Evolutionary conservation across 53 echinoderm and acorn worm species (phyloP), one percentile per base, ranked within the genome.

Genomic region (Crossaster papposus): DNA sequence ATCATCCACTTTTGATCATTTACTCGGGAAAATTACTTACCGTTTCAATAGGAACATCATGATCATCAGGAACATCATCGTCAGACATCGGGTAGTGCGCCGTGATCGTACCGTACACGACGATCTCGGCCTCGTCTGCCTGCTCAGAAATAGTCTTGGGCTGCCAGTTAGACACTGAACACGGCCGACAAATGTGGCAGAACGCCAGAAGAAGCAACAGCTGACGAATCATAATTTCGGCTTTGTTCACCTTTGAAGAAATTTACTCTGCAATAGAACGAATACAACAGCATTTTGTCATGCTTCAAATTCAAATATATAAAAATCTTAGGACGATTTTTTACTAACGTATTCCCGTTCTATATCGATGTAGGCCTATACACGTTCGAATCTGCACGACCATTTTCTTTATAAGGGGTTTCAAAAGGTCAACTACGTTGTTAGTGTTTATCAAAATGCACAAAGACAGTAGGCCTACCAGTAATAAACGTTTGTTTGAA

Each of bases 81-180:
- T n/a, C n/a, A 34, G n/a, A 54, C 70, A 85, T 72, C 23, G 73
- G 73, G 74, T 85, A 54, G 53, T 85, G 75, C 23, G 74, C 75
- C 2, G 5, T 53, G 35, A 85, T n/a, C 14, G 22, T 20, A 0
- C 85, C 85, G 33, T 85, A 85, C 34, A 85, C 75, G 34, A 74
- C 32, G 74, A 85, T 85, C 22, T 55, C n/a, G 3, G 85, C 85
- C 26, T 85, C 35, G 29, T 32, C 54, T 22, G 85, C 75, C 51
- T 85, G 85, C 85, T 85, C 53, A 2, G 73, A 32, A 30, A 85
- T 3, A 30, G 53, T 73, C 85, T 72, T 85, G 73, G 54, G 74
- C 54, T 24, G 29, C 85, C 85, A 85, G 85, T 85, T 50, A 22
- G 33, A 0, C 29, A 85, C 75, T 23, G 1, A 15, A 51, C 85